Conservation (phyloP, 2,888 invertebrate genomes). For the Mechanitis mazaeus region DNA sequence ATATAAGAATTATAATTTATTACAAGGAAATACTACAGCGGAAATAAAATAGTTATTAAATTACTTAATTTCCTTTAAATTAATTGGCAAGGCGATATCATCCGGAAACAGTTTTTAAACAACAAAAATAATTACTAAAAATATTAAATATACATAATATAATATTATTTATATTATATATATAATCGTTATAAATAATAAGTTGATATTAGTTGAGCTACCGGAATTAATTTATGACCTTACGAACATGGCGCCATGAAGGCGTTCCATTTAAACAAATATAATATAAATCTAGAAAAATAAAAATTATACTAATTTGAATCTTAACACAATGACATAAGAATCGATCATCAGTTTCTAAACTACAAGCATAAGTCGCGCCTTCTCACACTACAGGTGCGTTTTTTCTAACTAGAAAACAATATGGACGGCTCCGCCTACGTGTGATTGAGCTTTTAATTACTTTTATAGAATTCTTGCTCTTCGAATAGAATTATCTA, state of each 20-base stretch:
- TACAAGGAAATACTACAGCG: conserved; percentile 16
- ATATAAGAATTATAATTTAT: conserved; percentile 7
- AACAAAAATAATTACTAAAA: neutral
- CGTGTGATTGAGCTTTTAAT: conserved; percentile 53
- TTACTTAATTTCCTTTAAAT: conserved; percentile 16
- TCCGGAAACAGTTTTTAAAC: conserved; percentile 13
- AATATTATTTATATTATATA: neutral
- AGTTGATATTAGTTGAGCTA: conserved; percentile 62
- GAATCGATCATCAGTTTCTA: conserved; percentile 3
- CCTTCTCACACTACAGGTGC: conserved; percentile 69
- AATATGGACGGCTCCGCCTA: conserved; percentile 53
- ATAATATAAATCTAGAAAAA: conserved; percentile 28
- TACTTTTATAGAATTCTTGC: conserved; percentile 33
- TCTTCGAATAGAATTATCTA: too few species aligned
- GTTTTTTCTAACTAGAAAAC: conserved; percentile 52
- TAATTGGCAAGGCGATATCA: conserved; percentile 11
- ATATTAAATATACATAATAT: too few species aligned
- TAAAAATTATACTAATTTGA: conserved; percentile 25
- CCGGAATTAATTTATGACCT: conserved; percentile 73
- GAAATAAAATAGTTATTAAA: conserved; percentile 15
- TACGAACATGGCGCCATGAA: conserved; percentile 63
- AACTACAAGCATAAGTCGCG: conserved; percentile 8
- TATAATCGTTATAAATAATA: conserved; percentile 47
- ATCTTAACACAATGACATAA: conserved; percentile 31
- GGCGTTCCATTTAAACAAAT: conserved; percentile 55